Conservation (phyloP, 2,888 invertebrate species). For the Margaritifera margaritifera region DNA sequence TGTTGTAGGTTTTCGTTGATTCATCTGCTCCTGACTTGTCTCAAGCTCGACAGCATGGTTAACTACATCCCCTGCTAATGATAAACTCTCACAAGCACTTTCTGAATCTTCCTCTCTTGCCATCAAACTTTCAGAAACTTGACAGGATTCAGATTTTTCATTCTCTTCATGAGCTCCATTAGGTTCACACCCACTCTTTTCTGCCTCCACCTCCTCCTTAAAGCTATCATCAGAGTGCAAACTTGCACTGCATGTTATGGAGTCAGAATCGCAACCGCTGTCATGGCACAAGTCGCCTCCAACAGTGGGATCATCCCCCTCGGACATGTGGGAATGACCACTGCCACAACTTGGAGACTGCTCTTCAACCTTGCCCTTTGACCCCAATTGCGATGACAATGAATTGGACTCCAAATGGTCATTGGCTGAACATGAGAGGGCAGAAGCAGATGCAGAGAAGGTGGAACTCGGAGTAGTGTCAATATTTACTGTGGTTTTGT, state of each 20-base stretch:
- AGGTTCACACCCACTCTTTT: constrained; percentile 2
- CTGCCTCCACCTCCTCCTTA: constrained; percentile 27
- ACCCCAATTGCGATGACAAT: too few relatives aligned
- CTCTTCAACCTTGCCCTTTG: too few relatives aligned
- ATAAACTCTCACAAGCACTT: constrained; percentile 6
- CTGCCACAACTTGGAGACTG: too few relatives aligned
- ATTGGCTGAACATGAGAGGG: too few relatives aligned
- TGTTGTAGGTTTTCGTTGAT: constrained; percentile 41
- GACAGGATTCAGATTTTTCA: constrained; percentile 8
- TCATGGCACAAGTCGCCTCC: constrained; percentile 22
- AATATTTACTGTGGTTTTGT: too few relatives aligned
- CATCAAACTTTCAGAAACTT: constrained; percentile 38
- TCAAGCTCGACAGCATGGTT: constrained; percentile 15
- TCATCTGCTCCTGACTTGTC: constrained; percentile 14
- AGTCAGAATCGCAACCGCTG: constrained; percentile 53
- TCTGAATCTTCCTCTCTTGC: constrained; percentile 26
- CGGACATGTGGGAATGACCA: too few relatives aligned
- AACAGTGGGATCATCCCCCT: constrained; percentile 7
- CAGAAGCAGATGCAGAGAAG: too few relatives aligned
- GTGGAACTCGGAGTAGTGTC: too few relatives aligned
- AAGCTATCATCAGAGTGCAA: constrained; percentile 22
- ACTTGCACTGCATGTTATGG: constrained; percentile 25
- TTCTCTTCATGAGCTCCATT: constrained; percentile 16
- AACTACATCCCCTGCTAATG: constrained; percentile 3
- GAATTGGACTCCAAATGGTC: too few relatives aligned